Evolutionary conservation across 2,113 vertebrate species (phyloP).

Genomic region (Myiagra hebetior): DNA sequence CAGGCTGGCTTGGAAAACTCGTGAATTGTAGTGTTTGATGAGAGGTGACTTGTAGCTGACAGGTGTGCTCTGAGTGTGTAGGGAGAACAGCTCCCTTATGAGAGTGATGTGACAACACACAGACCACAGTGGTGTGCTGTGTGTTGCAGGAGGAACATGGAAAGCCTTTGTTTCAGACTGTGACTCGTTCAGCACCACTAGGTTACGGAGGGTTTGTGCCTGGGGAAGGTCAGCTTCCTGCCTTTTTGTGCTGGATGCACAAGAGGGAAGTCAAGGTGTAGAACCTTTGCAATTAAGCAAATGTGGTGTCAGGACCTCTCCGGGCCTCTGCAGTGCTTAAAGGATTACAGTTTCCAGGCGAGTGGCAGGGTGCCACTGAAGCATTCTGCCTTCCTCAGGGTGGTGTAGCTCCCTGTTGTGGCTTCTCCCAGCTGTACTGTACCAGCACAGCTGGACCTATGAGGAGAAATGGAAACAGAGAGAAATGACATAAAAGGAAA

Average conservation of each 20-base stretch:
- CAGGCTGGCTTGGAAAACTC: background rate
- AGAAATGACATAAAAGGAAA: background rate
- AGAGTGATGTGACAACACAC: background rate
- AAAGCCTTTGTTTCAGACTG: background rate
- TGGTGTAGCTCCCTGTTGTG: background rate
- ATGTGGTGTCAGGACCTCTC: background rate
- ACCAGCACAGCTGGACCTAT: background rate
- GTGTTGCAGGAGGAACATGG: rapidly evolving
- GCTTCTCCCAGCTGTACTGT: background rate
- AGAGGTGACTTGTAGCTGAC: background rate
- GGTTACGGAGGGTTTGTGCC: background rate
- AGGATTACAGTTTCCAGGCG: background rate
- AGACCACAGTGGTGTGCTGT: rapidly evolving
- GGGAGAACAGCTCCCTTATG: background rate
- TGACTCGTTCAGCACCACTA: background rate
- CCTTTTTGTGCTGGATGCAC: background rate
- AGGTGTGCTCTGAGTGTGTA: background rate
- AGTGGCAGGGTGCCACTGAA: background rate
- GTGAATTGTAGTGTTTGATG: background rate
- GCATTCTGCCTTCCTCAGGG: background rate
- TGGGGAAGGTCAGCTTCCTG: background rate
- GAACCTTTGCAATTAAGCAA: background rate
- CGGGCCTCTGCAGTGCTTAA: rapidly evolving
- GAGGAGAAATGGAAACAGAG: background rate
- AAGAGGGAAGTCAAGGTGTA: background rate